Evolutionary conservation across 2,888 invertebrate genomes (phyloP), one percentile per base, ranked within the genome.

Genomic region (Drosophila incognita): DNA sequence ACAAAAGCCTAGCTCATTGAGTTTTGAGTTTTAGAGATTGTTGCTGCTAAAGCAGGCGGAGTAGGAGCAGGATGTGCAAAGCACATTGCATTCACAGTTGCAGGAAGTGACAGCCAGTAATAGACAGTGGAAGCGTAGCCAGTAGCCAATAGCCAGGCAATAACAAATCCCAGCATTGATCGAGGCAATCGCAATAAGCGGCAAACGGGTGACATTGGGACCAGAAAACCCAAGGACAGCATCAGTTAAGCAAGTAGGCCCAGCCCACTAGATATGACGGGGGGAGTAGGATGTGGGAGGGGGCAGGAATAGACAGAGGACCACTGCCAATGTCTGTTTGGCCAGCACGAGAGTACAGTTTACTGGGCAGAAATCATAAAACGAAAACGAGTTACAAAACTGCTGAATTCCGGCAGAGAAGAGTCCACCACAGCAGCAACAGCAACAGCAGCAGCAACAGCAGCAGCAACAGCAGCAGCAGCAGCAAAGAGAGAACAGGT

Each of bases 341-440:
- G 54, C 36, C 52, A 40, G 49, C 65, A 48, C 27, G 46, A 35
- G 35, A 70, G 81, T 83, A 77, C 84, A 81, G 82, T 81, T 79
- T 79, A 52, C 76, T 65, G 51, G 64, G 74, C 81, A 80, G 63
- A 86, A 84, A 88, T 86, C 85, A 86, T 86, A 86, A 86, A 86
- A 90, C 74, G 90, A 86, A 86, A 90, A 86, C 85, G 90, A 86
- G 85, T 86, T 86, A 88, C 85, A 88, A 77, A 86, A 78, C 87
- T 74, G 83, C 88, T 80, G 78, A 80, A 82, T 82, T 81, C 87
- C 83, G 76, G 68, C 79, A 73, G 68, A 63, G 81, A 24, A 62
- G 48, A 42, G 46, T 46, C 24, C 21, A 46, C 21, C 21, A 46
- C 13, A 36, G 54, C 18, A 46, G 24, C n/a, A 27, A 61, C 33